Conservation (phyloP, 2,888 invertebrate genomes). For the Mythimna lalbum region DNA sequence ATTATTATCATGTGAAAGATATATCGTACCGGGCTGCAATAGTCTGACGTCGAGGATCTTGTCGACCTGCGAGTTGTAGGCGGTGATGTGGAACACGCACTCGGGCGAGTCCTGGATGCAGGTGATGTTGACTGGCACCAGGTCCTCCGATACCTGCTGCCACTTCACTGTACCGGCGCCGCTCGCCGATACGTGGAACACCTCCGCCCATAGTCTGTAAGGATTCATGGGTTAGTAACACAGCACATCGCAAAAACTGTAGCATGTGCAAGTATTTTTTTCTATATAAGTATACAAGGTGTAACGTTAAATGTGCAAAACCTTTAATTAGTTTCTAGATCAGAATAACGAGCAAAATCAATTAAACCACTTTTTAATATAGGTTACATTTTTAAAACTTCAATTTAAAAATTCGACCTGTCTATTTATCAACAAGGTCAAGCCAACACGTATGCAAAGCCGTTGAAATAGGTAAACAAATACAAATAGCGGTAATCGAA, state of each 20-base stretch:
- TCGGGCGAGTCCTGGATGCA: slow-evolving; percentile 99
- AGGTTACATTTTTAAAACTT: too few relatives aligned
- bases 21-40: slow-evolving; percentile 96
- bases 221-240: slow-evolving; percentile 13
- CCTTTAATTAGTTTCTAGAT: too few relatives aligned
- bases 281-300: too few relatives aligned
- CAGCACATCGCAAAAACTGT: neutral
- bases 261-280: neutral
- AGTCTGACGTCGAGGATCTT: slow-evolving; percentile 99
- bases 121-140: slow-evolving; percentile 99
- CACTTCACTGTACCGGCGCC: slow-evolving; percentile 98
- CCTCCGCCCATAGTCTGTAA: slow-evolving; percentile 99
- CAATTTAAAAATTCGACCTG: too few relatives aligned
- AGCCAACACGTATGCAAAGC: too few relatives aligned
- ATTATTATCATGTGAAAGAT: neutral
- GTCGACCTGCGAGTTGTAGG: slow-evolving; percentile 99
- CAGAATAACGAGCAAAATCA: too few relatives aligned
- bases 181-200: slow-evolving; percentile 98
- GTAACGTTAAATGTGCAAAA: too few relatives aligned
- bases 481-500: too few relatives aligned
- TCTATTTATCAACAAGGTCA: too few relatives aligned
- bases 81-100: slow-evolving; percentile 99
- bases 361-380: too few relatives aligned
- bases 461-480: too few relatives aligned
- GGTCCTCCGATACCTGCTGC: slow-evolving; percentile 99